A percentile compares a stretch with the other conserved stretches of the same genome.
These are phyloP conservation scores for Lasioglossum malachurum DNA, from an alignment of 2,888 invertebrate species.

Conservation along the genomic window DNA sequence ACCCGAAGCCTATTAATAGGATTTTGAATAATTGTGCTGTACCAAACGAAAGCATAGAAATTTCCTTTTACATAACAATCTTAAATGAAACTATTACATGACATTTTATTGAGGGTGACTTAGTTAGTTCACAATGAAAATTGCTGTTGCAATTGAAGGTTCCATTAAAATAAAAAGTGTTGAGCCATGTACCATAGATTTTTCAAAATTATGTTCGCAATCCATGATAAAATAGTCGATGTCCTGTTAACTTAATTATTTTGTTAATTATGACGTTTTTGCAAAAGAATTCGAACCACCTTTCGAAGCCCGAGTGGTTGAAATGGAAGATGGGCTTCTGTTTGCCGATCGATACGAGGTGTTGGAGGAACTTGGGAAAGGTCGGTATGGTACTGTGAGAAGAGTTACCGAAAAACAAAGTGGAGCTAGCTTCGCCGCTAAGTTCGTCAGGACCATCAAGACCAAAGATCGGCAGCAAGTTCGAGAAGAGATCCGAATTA, in stretches of 20 bases:
- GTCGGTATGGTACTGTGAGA: constrained; percentile 90
- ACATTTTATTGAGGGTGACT: too few species aligned
- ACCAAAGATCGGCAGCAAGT: constrained; percentile 91
- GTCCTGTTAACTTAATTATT: not conserved
- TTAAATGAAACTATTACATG: too few species aligned
- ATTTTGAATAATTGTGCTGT: too few species aligned
- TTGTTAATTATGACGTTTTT: not conserved
- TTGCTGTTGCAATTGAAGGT: too few species aligned
- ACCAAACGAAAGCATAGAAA: too few species aligned
- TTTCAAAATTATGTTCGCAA: not conserved
- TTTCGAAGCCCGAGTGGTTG: constrained; percentile 82
- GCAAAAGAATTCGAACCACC: constrained; percentile 72
- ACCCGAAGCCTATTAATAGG: too few species aligned
- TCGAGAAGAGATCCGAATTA: constrained; percentile 93
- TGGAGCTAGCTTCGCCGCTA: constrained; percentile 91
- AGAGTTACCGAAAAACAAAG: constrained; percentile 89
- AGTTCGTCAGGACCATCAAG: constrained; percentile 91
- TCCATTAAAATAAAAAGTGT: too few species aligned
- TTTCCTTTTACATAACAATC: too few species aligned
- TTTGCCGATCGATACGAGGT: constrained; percentile 89
- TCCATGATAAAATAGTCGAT: not conserved
- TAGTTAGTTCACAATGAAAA: too few species aligned
- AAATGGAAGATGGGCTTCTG: constrained; percentile 86
- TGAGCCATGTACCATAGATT: too few species aligned
- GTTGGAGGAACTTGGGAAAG: constrained; percentile 91